These are phyloP conservation scores for Varecia variegata DNA, from an alignment of 2,797 vertebrate genomes.

Conservation along the genomic window DNA sequence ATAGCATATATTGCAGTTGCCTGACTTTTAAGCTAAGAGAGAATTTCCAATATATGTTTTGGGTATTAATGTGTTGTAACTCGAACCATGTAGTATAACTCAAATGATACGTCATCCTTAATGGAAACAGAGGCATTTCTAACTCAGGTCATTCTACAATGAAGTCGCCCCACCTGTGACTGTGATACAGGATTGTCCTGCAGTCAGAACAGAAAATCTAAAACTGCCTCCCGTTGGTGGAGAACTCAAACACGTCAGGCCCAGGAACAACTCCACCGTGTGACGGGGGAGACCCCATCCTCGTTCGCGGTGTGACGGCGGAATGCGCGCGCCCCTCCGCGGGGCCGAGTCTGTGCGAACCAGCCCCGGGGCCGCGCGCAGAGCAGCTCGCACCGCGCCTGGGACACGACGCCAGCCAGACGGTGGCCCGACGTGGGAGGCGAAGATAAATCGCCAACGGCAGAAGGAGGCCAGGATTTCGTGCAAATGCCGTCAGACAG, in stretches of 20 bases:
- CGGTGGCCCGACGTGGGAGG: fast-evolving
- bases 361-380: too few species aligned
- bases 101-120: too few species aligned
- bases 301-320: fast-evolving
- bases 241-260: not conserved
- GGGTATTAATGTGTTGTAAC: not conserved
- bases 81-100: too few species aligned
- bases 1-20: fast-evolving
- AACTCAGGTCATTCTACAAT: not conserved
- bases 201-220: too few species aligned
- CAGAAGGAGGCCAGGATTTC: not conserved
- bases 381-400: not conserved
- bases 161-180: not conserved
- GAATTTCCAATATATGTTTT: not conserved
- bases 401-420: too few species aligned
- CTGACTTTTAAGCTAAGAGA: not conserved
- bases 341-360: too few species aligned
- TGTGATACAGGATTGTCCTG: not conserved
- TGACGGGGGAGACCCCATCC: too few species aligned
- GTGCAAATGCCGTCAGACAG: too few species aligned
- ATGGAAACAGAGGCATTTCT: not conserved
- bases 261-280: not conserved
- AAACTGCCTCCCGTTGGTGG: not conserved
- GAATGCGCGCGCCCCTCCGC: fast-evolving
- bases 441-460: not conserved